A percentile compares a stretch with the other conserved stretches of the same genome.
Conservation (phyloP, 2,113 vertebrate species). For the Psammodynastes pulverulentus region DNA sequence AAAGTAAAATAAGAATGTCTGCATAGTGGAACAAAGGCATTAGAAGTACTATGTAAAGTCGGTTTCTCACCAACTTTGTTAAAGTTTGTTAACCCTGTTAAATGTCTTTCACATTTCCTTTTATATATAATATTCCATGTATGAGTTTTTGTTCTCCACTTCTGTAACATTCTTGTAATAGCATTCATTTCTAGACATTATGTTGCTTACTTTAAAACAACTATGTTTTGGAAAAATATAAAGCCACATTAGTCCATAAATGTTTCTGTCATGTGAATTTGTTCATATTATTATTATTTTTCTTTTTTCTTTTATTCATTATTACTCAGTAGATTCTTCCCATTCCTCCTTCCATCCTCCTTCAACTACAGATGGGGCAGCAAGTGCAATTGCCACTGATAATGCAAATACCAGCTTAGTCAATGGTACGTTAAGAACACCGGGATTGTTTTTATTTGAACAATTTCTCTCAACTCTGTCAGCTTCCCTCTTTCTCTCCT, state of each 20-base stretch:
- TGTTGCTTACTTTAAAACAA: constrained; percentile 40
- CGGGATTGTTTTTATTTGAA: constrained; percentile 67
- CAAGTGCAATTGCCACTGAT: constrained; percentile 90
- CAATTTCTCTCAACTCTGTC: constrained; percentile 63
- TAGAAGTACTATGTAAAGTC: background rate
- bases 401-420: constrained; percentile 92
- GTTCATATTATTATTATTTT: constrained; percentile 41
- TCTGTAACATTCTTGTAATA: constrained; percentile 39
- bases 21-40: background rate
- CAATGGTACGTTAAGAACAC: constrained; percentile 95
- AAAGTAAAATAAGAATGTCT: background rate
- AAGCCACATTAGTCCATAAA: constrained; percentile 36
- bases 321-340: constrained; percentile 90
- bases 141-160: constrained; percentile 34
- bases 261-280: constrained; percentile 35
- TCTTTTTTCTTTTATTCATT: constrained; percentile 73
- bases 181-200: constrained; percentile 43
- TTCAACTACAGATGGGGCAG: constrained; percentile 92
- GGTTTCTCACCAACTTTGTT: constrained; percentile 33
- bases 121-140: constrained; percentile 34
- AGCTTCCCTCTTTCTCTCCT: constrained; percentile 56
- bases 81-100: constrained; percentile 30
- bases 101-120: constrained; percentile 41
- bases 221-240: constrained; percentile 31
- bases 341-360: constrained; percentile 93